Evolutionary conservation across 2,797 vertebrate genomes (phyloP).

Genomic region (Rhabdophis nuchalis): DNA sequence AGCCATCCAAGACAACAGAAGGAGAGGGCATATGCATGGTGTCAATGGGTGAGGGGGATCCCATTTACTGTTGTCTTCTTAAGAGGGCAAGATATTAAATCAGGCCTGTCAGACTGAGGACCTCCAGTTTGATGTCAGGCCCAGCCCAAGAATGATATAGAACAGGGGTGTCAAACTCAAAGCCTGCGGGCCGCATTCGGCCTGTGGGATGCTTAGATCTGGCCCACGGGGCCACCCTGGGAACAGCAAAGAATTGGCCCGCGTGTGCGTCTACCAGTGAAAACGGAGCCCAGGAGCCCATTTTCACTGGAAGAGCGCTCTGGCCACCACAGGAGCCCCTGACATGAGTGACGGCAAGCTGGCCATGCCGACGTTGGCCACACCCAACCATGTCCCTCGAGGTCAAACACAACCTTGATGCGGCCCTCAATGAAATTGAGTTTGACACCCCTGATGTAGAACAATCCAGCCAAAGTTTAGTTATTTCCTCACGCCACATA

Average conservation of each 20-base stretch:
- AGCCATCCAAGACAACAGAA: not conserved
- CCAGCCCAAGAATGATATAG: not conserved
- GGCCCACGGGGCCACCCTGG: fast-evolving
- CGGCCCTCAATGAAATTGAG: not conserved
- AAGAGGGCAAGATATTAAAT: not conserved
- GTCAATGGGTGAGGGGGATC: not conserved
- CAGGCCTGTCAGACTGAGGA: not conserved
- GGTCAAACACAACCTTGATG: too few species aligned
- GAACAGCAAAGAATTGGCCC: too few species aligned
- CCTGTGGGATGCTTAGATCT: too few species aligned
- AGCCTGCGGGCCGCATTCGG: too few species aligned
- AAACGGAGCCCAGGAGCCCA: too few species aligned
- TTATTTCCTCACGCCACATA: not conserved
- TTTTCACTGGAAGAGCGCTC: too few species aligned
- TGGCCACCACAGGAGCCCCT: too few species aligned
- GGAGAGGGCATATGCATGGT: not conserved
- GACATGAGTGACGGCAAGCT: too few species aligned
- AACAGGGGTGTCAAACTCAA: not conserved
- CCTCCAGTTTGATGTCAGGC: not conserved
- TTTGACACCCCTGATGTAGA: not conserved
- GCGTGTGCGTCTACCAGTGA: too few species aligned
- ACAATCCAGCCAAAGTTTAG: not conserved
- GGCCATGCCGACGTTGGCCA: too few species aligned
- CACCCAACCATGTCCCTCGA: too few species aligned
- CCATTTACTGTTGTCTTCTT: not conserved